Percentiles rank a stretch among this genome's conserved stretches.
Conservation (phyloP, 2,113 vertebrate species). For the Pelecanoides urinatrix region DNA sequence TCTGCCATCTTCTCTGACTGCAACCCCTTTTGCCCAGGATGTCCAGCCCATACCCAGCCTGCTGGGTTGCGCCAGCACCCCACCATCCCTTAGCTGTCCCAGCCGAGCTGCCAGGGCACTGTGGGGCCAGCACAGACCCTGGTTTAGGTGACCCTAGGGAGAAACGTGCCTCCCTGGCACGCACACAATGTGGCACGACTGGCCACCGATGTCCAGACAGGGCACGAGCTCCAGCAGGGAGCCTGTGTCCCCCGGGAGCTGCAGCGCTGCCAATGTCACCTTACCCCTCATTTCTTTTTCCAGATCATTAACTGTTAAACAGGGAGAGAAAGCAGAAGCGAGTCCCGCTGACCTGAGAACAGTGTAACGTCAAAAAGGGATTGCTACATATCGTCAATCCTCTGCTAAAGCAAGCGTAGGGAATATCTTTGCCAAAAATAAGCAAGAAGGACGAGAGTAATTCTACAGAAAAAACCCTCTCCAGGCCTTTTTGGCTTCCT, state of each 20-base stretch:
- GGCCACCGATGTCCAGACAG: neutral
- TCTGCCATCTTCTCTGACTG: neutral
- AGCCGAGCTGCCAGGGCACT: neutral
- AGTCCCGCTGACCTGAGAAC: neutral
- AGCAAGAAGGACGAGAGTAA: neutral
- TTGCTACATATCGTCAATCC: neutral
- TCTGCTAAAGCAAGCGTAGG: neutral
- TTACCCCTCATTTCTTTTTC: conserved; percentile 32
- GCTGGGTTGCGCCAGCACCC: neutral
- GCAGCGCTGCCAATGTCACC: conserved; percentile 18
- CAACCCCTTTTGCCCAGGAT: neutral
- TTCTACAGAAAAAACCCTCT: neutral
- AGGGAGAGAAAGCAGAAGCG: conserved; percentile 10
- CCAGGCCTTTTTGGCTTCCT: neutral
- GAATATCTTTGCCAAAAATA: neutral
- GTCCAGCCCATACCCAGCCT: neutral
- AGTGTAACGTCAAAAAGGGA: neutral
- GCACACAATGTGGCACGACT: rapidly evolving
- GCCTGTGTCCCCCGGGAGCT: rapidly evolving
- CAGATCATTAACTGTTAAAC: conserved; percentile 64
- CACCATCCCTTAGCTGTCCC: neutral
- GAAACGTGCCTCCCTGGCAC: neutral
- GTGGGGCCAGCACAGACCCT: neutral
- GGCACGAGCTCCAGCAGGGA: neutral
- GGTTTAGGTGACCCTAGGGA: neutral